A percentile compares a stretch with the other conserved stretches of the same genome.
Evolutionary conservation across 2,797 vertebrate genomes (phyloP).

Genomic region (Lagodon rhomboides): DNA sequence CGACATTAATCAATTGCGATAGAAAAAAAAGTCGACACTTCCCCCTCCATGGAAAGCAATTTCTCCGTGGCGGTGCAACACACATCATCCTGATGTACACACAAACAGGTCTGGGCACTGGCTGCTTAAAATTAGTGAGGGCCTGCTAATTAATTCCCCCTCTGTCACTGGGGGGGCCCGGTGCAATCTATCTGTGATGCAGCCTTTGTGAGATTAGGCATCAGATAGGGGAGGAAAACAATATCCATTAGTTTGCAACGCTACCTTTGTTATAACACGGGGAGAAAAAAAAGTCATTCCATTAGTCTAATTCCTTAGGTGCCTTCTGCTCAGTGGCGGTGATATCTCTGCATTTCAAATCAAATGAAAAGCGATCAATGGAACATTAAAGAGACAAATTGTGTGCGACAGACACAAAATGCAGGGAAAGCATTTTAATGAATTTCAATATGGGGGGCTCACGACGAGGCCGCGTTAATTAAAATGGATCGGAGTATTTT

Average conservation of each 20-base stretch:
- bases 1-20: slow-evolving; percentile 81
- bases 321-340: slow-evolving; percentile 60
- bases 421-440: slow-evolving; percentile 75
- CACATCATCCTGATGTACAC: slow-evolving; percentile 69
- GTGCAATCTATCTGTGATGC: slow-evolving; percentile 79
- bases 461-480: slow-evolving; percentile 72
- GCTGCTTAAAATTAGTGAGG: slow-evolving; percentile 81
- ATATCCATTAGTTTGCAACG: slow-evolving; percentile 81
- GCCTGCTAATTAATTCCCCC: slow-evolving; percentile 84
- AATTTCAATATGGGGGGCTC: slow-evolving; percentile 70
- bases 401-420: slow-evolving; percentile 70
- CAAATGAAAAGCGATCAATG: slow-evolving; percentile 83
- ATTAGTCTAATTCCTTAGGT: slow-evolving; percentile 84
- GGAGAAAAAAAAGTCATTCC: slow-evolving; percentile 61
- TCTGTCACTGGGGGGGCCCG: slow-evolving; percentile 74
- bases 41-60: slow-evolving; percentile 73
- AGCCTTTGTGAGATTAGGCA: slow-evolving; percentile 80
- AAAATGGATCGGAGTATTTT: slow-evolving; percentile 70
- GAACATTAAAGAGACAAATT: slow-evolving; percentile 79
- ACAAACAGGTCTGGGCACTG: slow-evolving; percentile 74
- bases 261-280: slow-evolving; percentile 76
- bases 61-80: slow-evolving; percentile 74
- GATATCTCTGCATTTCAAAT: slow-evolving; percentile 81
- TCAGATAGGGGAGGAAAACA: slow-evolving; percentile 83
- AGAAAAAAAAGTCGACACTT: slow-evolving; percentile 64